These are phyloP conservation scores for Semibalanus balanoides DNA, from an alignment of 1,140 invertebrate species.

Conservation along the genomic window DNA sequence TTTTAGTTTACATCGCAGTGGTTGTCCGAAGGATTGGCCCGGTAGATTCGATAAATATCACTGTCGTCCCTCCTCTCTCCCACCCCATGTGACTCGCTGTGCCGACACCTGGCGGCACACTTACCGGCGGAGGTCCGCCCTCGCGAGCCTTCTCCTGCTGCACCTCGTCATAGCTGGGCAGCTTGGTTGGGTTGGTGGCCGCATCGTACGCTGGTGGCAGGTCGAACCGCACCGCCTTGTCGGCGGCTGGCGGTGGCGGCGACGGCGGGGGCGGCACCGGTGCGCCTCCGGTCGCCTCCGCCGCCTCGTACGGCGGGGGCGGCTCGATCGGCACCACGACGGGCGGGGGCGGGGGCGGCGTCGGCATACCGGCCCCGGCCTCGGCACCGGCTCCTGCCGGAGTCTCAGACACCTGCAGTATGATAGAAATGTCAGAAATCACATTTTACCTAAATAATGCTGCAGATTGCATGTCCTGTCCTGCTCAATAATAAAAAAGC, in stretches of 20 bases:
- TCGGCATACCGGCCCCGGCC: too few relatives aligned
- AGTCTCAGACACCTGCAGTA: too few relatives aligned
- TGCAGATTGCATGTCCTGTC: too few relatives aligned
- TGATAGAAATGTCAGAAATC: too few relatives aligned
- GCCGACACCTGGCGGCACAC: too few relatives aligned
- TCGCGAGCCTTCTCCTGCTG: slow-evolving; percentile 67
- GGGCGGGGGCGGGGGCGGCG: not conserved
- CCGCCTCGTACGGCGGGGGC: not conserved
- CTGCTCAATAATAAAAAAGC: too few relatives aligned
- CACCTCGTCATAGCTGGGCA: slow-evolving; percentile 82
- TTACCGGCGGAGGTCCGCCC: slow-evolving; percentile 36
- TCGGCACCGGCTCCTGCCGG: too few relatives aligned
- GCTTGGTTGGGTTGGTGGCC: slow-evolving; percentile 37
- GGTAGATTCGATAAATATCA: not conserved
- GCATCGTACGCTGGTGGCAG: slow-evolving; percentile 49
- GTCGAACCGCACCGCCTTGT: too few relatives aligned
- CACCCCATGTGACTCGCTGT: slow-evolving; percentile 5
- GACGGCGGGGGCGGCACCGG: too few relatives aligned
- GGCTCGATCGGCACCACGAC: not conserved
- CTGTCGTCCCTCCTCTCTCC: not conserved
- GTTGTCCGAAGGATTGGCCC: not conserved
- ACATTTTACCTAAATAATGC: too few relatives aligned
- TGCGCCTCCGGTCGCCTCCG: not conserved
- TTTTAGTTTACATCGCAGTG: not conserved
- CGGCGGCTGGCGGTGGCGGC: slow-evolving; percentile 33